Conservation (phyloP, 1,140 invertebrate species). For the Microplitis mediator region DNA sequence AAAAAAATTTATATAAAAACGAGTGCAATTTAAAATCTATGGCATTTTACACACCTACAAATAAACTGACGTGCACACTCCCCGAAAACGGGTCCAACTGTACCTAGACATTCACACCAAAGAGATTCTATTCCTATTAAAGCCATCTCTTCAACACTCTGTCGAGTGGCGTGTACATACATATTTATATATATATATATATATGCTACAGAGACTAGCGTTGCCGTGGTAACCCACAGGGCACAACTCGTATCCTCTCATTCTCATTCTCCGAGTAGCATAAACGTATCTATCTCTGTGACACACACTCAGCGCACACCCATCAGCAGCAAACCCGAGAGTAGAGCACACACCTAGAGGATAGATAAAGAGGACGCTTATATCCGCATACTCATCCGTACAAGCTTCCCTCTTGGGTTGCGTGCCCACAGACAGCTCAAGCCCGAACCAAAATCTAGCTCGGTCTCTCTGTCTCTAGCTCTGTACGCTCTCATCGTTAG, state of each 20-base stretch:
- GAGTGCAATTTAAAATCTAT: no score
- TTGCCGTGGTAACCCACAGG: constrained; percentile 53
- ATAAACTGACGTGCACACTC: constrained; percentile 13
- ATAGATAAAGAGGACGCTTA: neutral
- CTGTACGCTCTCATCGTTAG: no score
- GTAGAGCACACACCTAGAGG: no score
- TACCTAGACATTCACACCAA: constrained; percentile 24
- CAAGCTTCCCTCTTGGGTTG: neutral
- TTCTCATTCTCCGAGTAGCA: neutral
- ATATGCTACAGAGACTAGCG: constrained; percentile 40
- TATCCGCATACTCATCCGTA: constrained; percentile 9
- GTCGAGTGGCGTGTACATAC: no score
- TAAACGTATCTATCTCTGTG: neutral
- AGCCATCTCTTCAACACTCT: constrained; percentile 45
- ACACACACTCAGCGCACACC: constrained; percentile 14
- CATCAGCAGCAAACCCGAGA: neutral
- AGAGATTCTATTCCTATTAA: constrained; percentile 55
- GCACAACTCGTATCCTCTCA: neutral
- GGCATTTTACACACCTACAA: neutral
- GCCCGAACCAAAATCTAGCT: no score
- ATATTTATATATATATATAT: no score
- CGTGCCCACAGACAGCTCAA: no score
- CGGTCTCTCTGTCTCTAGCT: neutral
- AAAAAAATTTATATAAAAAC: no score
- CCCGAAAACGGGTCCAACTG: constrained; percentile 36